Evolutionary conservation across 2,888 invertebrate species (phyloP).

Genomic region (Sarcophaga rosellei): DNA sequence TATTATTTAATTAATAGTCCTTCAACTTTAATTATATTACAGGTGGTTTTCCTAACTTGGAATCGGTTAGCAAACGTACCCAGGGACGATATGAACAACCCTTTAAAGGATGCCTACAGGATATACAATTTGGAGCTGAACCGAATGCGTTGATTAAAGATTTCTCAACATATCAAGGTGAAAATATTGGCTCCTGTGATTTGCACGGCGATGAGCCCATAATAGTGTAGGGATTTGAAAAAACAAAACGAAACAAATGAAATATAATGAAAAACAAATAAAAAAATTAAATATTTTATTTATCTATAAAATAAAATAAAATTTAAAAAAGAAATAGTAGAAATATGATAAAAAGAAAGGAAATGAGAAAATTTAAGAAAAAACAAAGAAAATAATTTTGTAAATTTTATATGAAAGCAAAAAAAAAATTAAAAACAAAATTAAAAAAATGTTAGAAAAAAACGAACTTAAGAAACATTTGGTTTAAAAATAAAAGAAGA

Average conservation of each 20-base stretch:
- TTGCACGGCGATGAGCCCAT: constrained; percentile 81
- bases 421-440: constrained; percentile 28
- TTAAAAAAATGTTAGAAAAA: background rate
- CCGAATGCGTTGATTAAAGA: constrained; percentile 81
- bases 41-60: constrained; percentile 84
- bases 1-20: too few species aligned
- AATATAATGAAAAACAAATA: constrained; percentile 66
- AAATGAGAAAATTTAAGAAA: constrained; percentile 49
- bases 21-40: constrained; percentile 55
- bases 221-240: constrained; percentile 76
- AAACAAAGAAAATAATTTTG: constrained; percentile 59
- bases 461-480: background rate
- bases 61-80: constrained; percentile 80
- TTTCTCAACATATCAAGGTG: constrained; percentile 84
- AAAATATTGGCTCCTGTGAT: constrained; percentile 84
- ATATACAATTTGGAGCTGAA: constrained; percentile 82
- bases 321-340: constrained; percentile 52
- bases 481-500: background rate
- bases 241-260: constrained; percentile 67
- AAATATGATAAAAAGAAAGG: constrained; percentile 54
- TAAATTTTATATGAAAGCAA: constrained; percentile 64
- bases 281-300: constrained; percentile 62
- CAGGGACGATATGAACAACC: constrained; percentile 83
- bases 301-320: constrained; percentile 56
- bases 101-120: constrained; percentile 85